Base-by-base conservation (phyloP, 2,888 invertebrate genomes). In the Tillus elongatus region DNA sequence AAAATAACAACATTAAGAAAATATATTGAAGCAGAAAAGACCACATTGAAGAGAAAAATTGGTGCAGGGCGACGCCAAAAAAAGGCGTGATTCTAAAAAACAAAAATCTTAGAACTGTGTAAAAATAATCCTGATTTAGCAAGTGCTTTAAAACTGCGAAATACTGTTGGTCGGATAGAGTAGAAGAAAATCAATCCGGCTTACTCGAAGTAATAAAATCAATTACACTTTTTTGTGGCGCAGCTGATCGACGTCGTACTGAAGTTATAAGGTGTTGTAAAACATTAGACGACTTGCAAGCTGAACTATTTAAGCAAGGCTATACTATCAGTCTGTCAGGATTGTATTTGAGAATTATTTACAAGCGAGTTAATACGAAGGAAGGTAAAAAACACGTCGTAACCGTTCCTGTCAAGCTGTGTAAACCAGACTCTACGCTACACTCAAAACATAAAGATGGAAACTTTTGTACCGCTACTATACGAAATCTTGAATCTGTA, bases 201-300 rank as follows among this genome's bases (percentile, higher is more conserved):
- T 32, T 13, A 32, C 32, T 32, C 11, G 32, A 32, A 32, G 32
- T 32, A 6, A 32, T 8, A 32, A 32, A 32, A 11, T 6, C 6
- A 6, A 6, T 32, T 32, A 30, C 29, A 29, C 4, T 29, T 29
- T 29, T 29, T 29, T 8, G 29, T 29, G 29, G 29, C 29, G 46
- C 49, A 9, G 46, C 53, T 26, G 47, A 45, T 19, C 39, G 47
- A 14, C 37, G 50, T 13, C 39, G 49, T 8, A 46, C 40, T 27
- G 49, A 52, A 35, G 35, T 33, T 34, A 43, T 54, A 3, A 36
- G 45, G 12, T 35, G 40, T 27, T 43, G 41, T 33, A 39, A 44
- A 19, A 44, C 46, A 11, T 27, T 50, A 4, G 43, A 45, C 34
- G 34, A 34, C 34, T 34, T 34, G 12, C 34, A 34, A 34, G 34